Percentiles rank a stretch among this genome's conserved stretches.
phyloP scores from a whole-genome alignment of 2,888 invertebrate species.

The Rhingia rostrata region DNA sequence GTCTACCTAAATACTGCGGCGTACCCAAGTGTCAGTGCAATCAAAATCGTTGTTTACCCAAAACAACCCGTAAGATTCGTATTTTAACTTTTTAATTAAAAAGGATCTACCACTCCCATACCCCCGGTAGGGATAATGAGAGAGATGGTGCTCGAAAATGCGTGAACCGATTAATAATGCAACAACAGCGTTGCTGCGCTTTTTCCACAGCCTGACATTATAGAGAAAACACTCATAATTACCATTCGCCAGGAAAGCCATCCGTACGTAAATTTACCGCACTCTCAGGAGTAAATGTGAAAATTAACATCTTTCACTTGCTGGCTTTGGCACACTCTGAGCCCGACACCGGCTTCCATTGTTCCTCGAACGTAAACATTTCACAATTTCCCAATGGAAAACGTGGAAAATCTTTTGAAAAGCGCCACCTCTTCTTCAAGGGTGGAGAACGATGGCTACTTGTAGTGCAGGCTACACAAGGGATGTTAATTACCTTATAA shows the following conservation, averaged over 20 bases:
- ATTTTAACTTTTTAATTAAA: constrained; percentile 4
- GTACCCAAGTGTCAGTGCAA: no score
- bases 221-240: constrained; percentile 20
- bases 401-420: neutral
- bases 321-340: constrained; percentile 9
- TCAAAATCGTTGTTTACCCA: no score
- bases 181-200: constrained; percentile 12
- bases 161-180: constrained; percentile 41
- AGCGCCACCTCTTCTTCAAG: neutral
- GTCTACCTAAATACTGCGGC: no score
- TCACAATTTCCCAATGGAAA: constrained; percentile 25
- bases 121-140: no score
- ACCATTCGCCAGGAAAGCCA: constrained; percentile 23
- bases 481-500: constrained; percentile 43
- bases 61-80: no score
- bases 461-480: neutral
- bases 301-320: constrained; percentile 60
- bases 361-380: constrained; percentile 25
- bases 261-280: constrained; percentile 48
- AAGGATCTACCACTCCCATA: neutral
- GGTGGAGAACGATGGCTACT: constrained; percentile 7
- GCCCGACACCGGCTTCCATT: constrained; percentile 25
- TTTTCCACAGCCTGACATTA: neutral
- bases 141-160: constrained; percentile 26
- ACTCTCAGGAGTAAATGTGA: constrained; percentile 39